Percentiles rank a stretch among this genome's conserved stretches.
Conservation (phyloP, 2,113 vertebrate species). For the Odontesthes bonariensis region DNA sequence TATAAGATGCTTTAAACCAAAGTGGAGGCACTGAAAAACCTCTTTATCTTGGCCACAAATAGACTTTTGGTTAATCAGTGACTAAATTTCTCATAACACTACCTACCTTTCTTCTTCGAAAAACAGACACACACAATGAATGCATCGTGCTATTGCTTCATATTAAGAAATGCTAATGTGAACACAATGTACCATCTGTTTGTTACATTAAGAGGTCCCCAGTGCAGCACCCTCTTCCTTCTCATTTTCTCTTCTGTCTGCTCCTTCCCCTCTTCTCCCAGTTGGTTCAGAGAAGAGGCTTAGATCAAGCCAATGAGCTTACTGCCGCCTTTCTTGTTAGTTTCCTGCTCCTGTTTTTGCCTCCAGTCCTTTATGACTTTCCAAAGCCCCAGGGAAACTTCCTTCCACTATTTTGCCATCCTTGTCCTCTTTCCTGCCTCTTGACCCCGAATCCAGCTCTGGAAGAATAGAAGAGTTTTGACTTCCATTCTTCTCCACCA, state of each 20-base stretch:
- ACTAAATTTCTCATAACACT: slow-evolving; percentile 28
- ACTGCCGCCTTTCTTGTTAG: slow-evolving; percentile 26
- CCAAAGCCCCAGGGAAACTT: slow-evolving; percentile 48
- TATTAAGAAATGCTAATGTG: slow-evolving; percentile 64
- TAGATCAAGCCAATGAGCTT: slow-evolving; percentile 52
- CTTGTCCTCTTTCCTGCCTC: slow-evolving; percentile 51
- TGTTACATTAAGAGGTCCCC: slow-evolving; percentile 52
- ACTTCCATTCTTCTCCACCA: slow-evolving; percentile 19
- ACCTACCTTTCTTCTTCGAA: slow-evolving; percentile 29
- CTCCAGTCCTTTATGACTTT: slow-evolving; percentile 44
- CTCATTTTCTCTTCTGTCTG: slow-evolving; percentile 23
- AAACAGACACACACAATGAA: slow-evolving; percentile 36
- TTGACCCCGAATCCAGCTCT: slow-evolving; percentile 49
- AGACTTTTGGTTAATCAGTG: slow-evolving; percentile 22
- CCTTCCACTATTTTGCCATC: slow-evolving; percentile 18
- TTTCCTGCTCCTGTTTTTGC: slow-evolving; percentile 42
- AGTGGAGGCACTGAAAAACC: slow-evolving; percentile 10
- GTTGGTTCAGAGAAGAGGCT: slow-evolving; percentile 46
- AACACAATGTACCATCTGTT: slow-evolving; percentile 74
- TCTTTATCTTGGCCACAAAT: slow-evolving; percentile 24
- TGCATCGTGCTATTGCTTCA: slow-evolving; percentile 46
- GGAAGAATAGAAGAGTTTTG: slow-evolving; percentile 30
- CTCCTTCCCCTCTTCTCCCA: slow-evolving; percentile 35
- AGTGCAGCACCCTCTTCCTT: slow-evolving; percentile 44
- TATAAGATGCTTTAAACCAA: too few relatives aligned